Evolutionary conservation across 2,888 invertebrate genomes (phyloP), one percentile per base, ranked within the genome.

Genomic region (Aplocera efformata): DNA sequence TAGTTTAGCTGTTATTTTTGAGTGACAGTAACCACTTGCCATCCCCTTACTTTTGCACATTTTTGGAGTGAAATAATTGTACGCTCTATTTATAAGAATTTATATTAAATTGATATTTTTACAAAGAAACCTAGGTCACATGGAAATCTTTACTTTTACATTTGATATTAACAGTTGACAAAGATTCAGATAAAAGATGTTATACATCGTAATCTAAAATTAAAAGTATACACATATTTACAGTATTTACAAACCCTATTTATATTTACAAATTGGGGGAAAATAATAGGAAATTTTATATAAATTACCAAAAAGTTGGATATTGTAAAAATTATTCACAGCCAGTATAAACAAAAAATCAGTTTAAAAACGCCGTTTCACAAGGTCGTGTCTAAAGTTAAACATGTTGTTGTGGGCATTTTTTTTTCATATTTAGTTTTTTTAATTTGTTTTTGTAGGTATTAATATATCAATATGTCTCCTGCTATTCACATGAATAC

Each of bases 51-150:
- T 17, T 17, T 17, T 17, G 2, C 5, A 5, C 3, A 17, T 17
- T 17, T 17, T 17, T 3, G 13, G 13, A 1, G 7, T 20, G 4
- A 17, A 40, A 40, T 40, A 11, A 40, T 9, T 21, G 10, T 0
- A 34, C 25, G 7, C 25, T 13, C 53, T 58, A 52, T 22, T 49
- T 58, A 52, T 55, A 41, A 45, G 23, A 37, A 71, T 79, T 77
- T 80, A 79, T 83, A 81, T 68, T 84, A 79, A 82, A 80, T 66
- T 78, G 69, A 73, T 78, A 74, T 72, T 68, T 60, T 75, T 84
- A 85, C 79, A 84, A 82, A 82, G 78, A 75, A 70, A 68, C 73
- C 73, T 84, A 82, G 75, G 37, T 79, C 82, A 84, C 84, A 82
- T 80, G 74, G 74, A 83, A 83, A 80, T 79, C 59, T 64, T 79